Evolutionary conservation across 2,113 vertebrate species (phyloP).

Genomic region (Haemorhous mexicanus): DNA sequence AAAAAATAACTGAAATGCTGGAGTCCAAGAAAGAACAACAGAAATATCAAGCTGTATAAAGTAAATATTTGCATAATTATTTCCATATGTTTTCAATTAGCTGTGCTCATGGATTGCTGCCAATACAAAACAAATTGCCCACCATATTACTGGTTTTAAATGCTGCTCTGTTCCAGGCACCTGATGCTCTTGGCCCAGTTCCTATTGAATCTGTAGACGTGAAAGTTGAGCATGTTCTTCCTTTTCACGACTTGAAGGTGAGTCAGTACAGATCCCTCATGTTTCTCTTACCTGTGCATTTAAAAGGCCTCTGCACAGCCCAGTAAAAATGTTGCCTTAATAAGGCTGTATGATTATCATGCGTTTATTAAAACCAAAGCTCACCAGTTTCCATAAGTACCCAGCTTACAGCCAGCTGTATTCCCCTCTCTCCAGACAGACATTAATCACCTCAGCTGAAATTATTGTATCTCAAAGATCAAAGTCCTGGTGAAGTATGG

Average conservation of each 20-base stretch:
- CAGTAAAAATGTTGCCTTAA: background rate
- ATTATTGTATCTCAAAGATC: background rate
- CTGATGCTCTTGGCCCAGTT: conserved; percentile 65
- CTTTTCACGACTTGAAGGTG: conserved; percentile 84
- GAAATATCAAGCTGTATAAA: background rate
- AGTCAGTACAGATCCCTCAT: background rate
- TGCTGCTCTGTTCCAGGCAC: conserved; percentile 69
- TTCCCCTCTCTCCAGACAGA: background rate
- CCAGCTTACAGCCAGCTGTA: background rate
- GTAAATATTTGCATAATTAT: background rate
- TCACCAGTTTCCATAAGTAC: background rate
- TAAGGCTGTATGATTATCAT: background rate
- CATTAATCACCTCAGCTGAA: background rate
- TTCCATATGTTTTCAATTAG: background rate
- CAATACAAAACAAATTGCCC: background rate
- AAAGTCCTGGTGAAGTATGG: background rate
- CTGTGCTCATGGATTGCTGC: background rate
- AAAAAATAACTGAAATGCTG: background rate
- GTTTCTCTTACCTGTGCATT: background rate
- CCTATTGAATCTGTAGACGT: conserved; percentile 70
- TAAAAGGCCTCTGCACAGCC: background rate
- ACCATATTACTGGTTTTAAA: background rate
- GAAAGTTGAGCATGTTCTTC: conserved; percentile 66
- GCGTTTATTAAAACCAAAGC: background rate
- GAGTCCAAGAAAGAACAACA: background rate